Percentiles rank a stretch among this genome's conserved stretches.
Evolutionary conservation across 2,797 vertebrate species (phyloP).

Genomic region (Anniella stebbinsi): DNA sequence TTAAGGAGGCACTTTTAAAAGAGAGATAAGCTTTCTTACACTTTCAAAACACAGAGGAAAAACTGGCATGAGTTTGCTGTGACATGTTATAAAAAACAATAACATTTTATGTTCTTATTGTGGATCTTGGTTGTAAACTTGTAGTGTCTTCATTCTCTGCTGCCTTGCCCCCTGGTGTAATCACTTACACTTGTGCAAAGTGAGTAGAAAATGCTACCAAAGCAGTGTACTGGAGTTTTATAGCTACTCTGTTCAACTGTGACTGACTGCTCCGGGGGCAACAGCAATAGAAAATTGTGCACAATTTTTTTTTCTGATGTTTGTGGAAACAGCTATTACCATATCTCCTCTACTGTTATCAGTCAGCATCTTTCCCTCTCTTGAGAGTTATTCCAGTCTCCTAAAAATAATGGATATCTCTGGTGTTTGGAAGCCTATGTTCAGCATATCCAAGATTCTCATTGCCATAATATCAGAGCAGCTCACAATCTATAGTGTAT

Average conservation of each 20-base stretch:
- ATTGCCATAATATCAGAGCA: constrained; percentile 14
- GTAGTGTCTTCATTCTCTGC: constrained; percentile 50
- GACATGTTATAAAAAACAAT: constrained; percentile 62
- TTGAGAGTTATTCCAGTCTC: constrained; percentile 9
- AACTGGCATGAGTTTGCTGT: constrained; percentile 47
- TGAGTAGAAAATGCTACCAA: constrained; percentile 63
- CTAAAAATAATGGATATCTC: constrained; percentile 46
- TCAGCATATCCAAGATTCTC: neutral
- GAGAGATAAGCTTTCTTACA: constrained; percentile 37
- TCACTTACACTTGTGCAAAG: constrained; percentile 58
- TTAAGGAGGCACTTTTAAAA: constrained; percentile 13
- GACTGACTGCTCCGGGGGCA: constrained; percentile 36
- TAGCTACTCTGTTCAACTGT: constrained; percentile 53
- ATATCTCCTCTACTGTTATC: constrained; percentile 11
- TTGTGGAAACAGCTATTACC: constrained; percentile 8
- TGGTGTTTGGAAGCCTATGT: constrained; percentile 16
- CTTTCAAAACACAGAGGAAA: constrained; percentile 49
- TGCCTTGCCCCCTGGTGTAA: constrained; percentile 60
- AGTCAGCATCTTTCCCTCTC: constrained; percentile 36
- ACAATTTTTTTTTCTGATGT: neutral
- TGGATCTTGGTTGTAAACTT: constrained; percentile 62
- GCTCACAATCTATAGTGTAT: neutral
- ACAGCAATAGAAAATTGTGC: constrained; percentile 23
- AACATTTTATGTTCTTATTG: constrained; percentile 61
- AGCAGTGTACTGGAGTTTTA: constrained; percentile 61